Base-by-base conservation (phyloP, 64 coral and sea anemone genomes). In the Porites lutea region DNA sequence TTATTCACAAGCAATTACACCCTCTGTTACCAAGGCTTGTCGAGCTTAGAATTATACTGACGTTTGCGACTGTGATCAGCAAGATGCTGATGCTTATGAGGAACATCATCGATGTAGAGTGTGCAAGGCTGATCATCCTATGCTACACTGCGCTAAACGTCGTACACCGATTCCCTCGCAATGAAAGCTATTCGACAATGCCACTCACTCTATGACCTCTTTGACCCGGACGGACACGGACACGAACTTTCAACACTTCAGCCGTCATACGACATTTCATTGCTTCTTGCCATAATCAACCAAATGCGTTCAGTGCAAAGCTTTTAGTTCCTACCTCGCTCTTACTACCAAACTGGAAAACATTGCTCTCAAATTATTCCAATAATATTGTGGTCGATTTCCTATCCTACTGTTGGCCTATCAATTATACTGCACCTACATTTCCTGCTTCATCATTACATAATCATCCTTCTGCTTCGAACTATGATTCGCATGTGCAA, bases 121-220 rank as follows among this genome's bases (percentile, higher is more conserved):
- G 52, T 89, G 87, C 74, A 78, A 89, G 45, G 71, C 73, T 4
- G 53, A 61, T 18, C 74, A 89, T 68, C 87, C 87, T 7, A 89
- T 78, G 73, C 19, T 78, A 10, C 13, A 78, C 50, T 89, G 87
- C 59, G 57, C 54, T 8, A 71, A 71, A 45, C 27, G 70, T 46
- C 37, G 61, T 8, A 89, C 75, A 44, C 23, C 46, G 0, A 89
- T 78, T 45, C 71, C 71, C 1, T 8, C 50, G 20, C 51, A 47
- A 74, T 61, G 49, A 58, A 55, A 46, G 19, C 8, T 22, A 15
- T 14, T 69, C 66, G 3, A 69, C 16, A 20, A 69, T 4, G 66
- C 2, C 16, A 69, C 16, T 21, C 9, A 2, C 43, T 37, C 6
- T 49, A 3, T 3, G 3, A 69, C 66, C 66, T 57, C 20, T 60